Conservation (phyloP, 2,113 vertebrate species). For the Beaufortia kweichowensis region DNA sequence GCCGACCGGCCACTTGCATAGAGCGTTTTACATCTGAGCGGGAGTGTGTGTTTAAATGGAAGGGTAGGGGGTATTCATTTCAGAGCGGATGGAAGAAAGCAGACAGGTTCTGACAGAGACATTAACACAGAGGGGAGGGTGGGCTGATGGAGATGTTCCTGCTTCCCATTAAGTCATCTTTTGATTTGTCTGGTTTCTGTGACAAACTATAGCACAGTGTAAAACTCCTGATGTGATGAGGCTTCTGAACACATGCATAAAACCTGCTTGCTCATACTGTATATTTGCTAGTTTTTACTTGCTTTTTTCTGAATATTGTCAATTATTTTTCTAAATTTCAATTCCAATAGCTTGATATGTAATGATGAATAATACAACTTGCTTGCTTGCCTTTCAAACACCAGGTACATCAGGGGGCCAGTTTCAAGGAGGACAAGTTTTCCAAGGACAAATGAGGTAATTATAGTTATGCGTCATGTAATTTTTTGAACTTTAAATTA, state of each 20-base stretch:
- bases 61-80: slow-evolving; percentile 45
- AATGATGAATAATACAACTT: no score
- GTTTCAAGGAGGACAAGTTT: no score
- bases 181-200: slow-evolving; percentile 7
- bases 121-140: slow-evolving; percentile 6
- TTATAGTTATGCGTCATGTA: no score
- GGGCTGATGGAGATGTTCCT: slow-evolving; percentile 11
- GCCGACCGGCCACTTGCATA: slow-evolving; percentile 31
- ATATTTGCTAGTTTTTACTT: no score
- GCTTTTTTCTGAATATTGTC: no score
- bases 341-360: no score
- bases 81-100: slow-evolving; percentile 17
- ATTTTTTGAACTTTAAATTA: no score
- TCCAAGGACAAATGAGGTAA: no score
- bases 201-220: background rate
- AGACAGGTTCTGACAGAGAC: slow-evolving; percentile 8
- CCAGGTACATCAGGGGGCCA: no score
- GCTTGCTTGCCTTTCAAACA: no score
- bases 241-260: background rate
- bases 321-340: no score
- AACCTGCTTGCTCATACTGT: background rate
- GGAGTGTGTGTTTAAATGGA: slow-evolving; percentile 40
- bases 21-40: slow-evolving; percentile 44
- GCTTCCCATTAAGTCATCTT: slow-evolving; percentile 29
- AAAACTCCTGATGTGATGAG: background rate